A percentile compares a stretch with the other conserved stretches of the same genome.
Conservation (phyloP, 2,888 invertebrate genomes). For the Drosophila macrospina region DNA sequence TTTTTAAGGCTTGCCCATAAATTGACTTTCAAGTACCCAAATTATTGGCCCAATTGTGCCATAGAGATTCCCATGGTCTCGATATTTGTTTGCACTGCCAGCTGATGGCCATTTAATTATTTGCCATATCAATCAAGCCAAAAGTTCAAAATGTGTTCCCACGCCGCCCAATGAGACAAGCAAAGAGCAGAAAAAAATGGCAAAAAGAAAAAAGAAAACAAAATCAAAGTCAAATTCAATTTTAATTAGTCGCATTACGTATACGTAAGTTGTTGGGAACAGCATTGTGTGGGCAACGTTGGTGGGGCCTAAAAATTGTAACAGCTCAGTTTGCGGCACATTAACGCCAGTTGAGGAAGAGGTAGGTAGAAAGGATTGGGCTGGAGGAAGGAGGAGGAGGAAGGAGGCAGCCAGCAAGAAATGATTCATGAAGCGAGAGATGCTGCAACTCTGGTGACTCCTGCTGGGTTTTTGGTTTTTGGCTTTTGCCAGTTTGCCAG, state of each 20-base stretch:
- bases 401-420: conserved; percentile 64
- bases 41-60: not conserved
- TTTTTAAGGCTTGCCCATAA: too few relatives aligned
- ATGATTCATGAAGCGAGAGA: conserved; percentile 69
- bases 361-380: conserved; percentile 9
- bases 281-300: conserved; percentile 48
- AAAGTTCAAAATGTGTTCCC: conserved; percentile 56
- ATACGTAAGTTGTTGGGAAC: conserved; percentile 50
- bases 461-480: conserved; percentile 68
- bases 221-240: conserved; percentile 62
- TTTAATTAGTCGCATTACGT: conserved; percentile 78
- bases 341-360: conserved; percentile 57
- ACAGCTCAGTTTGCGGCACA: conserved; percentile 73
- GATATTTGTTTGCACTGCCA: conserved; percentile 21
- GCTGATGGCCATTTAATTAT: conserved; percentile 57
- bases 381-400: conserved; percentile 16
- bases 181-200: conserved; percentile 2
- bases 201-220: conserved; percentile 8
- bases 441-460: conserved; percentile 55
- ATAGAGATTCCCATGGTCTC: conserved; percentile 31
- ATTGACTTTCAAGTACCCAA: too few relatives aligned
- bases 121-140: conserved; percentile 49
- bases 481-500: conserved; percentile 18
- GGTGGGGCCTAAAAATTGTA: conserved; percentile 60
- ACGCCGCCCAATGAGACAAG: conserved; percentile 53